Percentiles rank a stretch among this genome's conserved stretches.
Evolutionary conservation across 2,888 invertebrate genomes (phyloP).

Genomic region (Megalurothrips usitatus): DNA sequence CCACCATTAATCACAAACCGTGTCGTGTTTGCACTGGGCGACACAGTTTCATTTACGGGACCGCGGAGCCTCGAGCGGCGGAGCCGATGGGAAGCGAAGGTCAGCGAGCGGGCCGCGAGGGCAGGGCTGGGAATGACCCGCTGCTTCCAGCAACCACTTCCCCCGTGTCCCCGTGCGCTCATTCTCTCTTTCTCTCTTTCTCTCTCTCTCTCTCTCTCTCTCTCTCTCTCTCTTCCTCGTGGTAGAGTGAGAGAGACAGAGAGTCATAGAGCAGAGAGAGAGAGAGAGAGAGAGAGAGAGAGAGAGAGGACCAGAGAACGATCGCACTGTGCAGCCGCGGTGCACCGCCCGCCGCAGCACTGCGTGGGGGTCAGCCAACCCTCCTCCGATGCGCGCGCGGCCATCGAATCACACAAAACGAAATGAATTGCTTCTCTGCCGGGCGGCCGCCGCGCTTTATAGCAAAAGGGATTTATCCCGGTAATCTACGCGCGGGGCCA

Average conservation of each 20-base stretch:
- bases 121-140: too few species aligned
- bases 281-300: not conserved
- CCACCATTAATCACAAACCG: too few species aligned
- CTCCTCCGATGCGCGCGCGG: not conserved
- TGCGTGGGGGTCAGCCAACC: not conserved
- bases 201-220: not conserved
- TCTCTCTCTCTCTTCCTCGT: not conserved
- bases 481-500: not conserved
- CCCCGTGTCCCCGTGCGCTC: too few species aligned
- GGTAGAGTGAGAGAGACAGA: not conserved
- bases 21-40: too few species aligned
- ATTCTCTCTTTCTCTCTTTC: too few species aligned
- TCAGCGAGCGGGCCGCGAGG: too few species aligned
- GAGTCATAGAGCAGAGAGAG: not conserved
- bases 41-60: too few species aligned
- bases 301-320: not conserved
- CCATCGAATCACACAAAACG: not conserved
- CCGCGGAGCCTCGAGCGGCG: too few species aligned
- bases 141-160: too few species aligned
- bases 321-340: not conserved
- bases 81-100: too few species aligned
- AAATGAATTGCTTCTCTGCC: not conserved
- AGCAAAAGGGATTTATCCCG: not conserved
- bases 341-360: not conserved
- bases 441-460: not conserved